phyloP scores from a whole-genome alignment of 2,888 invertebrate genomes.

The Phrixothrix hirtus region DNA sequence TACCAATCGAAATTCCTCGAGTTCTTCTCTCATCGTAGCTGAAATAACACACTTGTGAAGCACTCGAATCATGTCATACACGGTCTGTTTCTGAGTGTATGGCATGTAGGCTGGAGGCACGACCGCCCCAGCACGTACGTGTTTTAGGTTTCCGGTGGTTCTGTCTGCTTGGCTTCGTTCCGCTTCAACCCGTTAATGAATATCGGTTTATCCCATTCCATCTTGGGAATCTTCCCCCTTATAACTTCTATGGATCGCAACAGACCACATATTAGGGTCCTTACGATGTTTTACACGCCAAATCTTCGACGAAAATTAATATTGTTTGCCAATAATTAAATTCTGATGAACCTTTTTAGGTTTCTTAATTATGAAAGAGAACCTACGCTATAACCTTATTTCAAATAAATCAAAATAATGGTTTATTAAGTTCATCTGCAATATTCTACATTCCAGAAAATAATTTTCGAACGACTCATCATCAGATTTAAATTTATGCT shows the following conservation, averaged over 20 bases:
- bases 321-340: slow-evolving; percentile 14
- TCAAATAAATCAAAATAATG: too few species aligned
- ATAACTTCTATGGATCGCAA: slow-evolving; percentile 27
- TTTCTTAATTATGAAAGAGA: neutral
- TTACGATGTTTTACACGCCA: slow-evolving; percentile 24
- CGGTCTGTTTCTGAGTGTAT: slow-evolving; percentile 28
- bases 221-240: slow-evolving; percentile 40
- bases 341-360: neutral
- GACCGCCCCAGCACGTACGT: slow-evolving; percentile 44
- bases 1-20: slow-evolving; percentile 27
- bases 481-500: too few species aligned
- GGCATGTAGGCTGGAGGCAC: slow-evolving; percentile 30
- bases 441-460: too few species aligned
- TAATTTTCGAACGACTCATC: neutral
- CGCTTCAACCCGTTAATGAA: slow-evolving; percentile 43
- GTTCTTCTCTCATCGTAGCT: slow-evolving; percentile 29
- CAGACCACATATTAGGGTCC: slow-evolving; percentile 32
- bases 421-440: too few species aligned
- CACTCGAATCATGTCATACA: slow-evolving; percentile 33
- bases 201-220: slow-evolving; percentile 46
- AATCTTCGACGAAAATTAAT: slow-evolving; percentile 25
- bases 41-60: slow-evolving; percentile 30
- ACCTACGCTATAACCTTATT: too few species aligned
- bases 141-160: slow-evolving; percentile 48
- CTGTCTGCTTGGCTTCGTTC: slow-evolving; percentile 33